A percentile compares a stretch with the other conserved stretches of the same genome.
Conservation (phyloP, 2,113 vertebrate species). For the Spheniscus mendiculus region DNA sequence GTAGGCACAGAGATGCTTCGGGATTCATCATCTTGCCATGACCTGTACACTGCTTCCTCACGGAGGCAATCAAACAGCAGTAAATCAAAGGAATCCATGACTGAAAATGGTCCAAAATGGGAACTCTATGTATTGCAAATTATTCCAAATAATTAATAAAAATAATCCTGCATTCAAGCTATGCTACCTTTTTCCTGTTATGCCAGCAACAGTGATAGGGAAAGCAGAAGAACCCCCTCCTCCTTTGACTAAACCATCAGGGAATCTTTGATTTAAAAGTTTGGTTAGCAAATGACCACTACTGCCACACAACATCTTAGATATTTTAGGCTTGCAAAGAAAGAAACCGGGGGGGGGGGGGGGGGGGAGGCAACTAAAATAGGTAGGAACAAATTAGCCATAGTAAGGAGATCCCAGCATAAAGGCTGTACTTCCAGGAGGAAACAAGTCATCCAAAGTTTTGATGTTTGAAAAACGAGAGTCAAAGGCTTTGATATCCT, state of each 20-base stretch:
- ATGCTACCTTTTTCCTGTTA: background rate
- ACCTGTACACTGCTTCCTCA: background rate
- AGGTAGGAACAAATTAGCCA: no score
- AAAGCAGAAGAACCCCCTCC: background rate
- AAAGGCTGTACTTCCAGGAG: slow-evolving; percentile 85
- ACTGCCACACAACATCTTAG: background rate
- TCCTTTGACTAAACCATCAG: background rate
- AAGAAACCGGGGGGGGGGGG: no score
- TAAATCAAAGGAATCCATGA: background rate
- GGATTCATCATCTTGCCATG: background rate
- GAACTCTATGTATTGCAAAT: background rate
- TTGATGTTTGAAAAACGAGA: slow-evolving; percentile 83
- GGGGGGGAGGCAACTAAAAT: no score
- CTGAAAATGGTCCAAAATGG: background rate
- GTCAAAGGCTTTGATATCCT: slow-evolving; percentile 93
- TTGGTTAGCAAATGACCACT: background rate
- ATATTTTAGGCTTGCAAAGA: background rate
- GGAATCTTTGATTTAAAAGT: background rate
- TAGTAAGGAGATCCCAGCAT: slow-evolving; percentile 97
- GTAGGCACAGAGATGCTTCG: background rate
- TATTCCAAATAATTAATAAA: background rate
- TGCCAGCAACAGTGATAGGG: background rate
- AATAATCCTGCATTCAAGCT: background rate
- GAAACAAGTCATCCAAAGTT: slow-evolving; percentile 92
- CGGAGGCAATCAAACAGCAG: background rate